Percentiles rank a stretch among this genome's conserved stretches.
Evolutionary conservation across 2,113 vertebrate species (phyloP).

Genomic region (Caretta caretta): DNA sequence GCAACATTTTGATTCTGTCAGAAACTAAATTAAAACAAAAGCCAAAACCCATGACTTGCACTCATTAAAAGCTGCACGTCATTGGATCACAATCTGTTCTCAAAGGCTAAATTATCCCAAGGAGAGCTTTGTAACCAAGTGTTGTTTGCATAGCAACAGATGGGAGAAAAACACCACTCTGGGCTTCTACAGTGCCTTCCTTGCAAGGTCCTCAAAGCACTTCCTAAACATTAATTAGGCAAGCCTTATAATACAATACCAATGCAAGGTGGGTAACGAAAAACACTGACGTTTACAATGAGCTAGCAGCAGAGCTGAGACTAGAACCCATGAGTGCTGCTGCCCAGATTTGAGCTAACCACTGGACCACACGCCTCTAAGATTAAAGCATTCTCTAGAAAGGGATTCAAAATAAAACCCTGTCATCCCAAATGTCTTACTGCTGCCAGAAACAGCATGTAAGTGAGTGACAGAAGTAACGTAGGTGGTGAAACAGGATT

Average conservation of each 20-base stretch:
- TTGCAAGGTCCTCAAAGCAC: neutral
- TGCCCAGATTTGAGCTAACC: neutral
- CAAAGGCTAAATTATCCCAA: neutral
- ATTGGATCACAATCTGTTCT: neutral
- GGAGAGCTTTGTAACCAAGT: neutral
- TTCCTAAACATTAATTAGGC: neutral
- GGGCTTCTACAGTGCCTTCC: neutral
- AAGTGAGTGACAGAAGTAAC: neutral
- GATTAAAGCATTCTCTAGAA: neutral
- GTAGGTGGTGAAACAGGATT: neutral
- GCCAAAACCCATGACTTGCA: neutral
- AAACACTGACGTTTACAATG: neutral
- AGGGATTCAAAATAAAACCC: neutral
- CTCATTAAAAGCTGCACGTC: neutral
- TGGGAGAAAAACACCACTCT: neutral
- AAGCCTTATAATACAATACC: neutral
- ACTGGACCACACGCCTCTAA: neutral
- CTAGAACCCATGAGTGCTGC: neutral
- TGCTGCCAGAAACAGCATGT: neutral
- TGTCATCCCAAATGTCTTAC: neutral
- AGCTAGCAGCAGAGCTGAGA: neutral
- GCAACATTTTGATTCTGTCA: neutral
- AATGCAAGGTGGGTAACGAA: neutral
- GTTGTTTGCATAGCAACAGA: neutral
- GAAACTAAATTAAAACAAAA: neutral